Evolutionary conservation across 2,113 vertebrate genomes (phyloP), one percentile per base, ranked within the genome.

Genomic region (Colius striatus): DNA sequence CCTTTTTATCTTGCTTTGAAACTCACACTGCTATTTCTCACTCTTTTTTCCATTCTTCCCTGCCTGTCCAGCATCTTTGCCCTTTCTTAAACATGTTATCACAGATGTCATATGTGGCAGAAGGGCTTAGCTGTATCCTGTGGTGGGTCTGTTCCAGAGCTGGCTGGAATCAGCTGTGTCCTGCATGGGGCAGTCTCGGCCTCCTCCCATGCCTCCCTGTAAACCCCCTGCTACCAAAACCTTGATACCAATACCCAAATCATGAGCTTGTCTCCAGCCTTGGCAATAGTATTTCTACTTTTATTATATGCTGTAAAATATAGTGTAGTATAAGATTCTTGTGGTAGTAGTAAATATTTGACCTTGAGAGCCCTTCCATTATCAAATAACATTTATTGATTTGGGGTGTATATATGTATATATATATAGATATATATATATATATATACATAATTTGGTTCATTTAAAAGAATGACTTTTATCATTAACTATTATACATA

Each of bases 171-270:
- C 36, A 63, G 6, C 18, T 38, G 6, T 26, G 16, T 51, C 27
- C 38, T 29, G 13, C 1, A 0, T 0, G 1, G 48, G 20, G 34
- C 45, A 70, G 7, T 13, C 12, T 57, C 55, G 30, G 16, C 21
- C 30, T 36, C 20, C 7, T 55, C 16, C 23, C 15, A 3, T 36
- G 66, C 38, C 30, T 50, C 14, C n/a, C 13, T 53, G 4, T n/a
- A 11, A 19, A 2, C 15, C 3, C 5, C 2, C 15, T 34, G 22
- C 16, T 62, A 13, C 26, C 23, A 58, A 93, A 78, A 41, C 30
- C 61, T 67, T 47, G 30, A 8, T 27, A 16, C 25, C 1, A 1
- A 20, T 12, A 83, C 6, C 23, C 25, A 38, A 0, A 25, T 10
- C 8, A 13, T 43, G 29, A 87, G 5, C 26, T 51, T 50, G 10